phyloP scores from a whole-genome alignment of 2,888 invertebrate genomes.

The Trissonchulus latispiculum region DNA sequence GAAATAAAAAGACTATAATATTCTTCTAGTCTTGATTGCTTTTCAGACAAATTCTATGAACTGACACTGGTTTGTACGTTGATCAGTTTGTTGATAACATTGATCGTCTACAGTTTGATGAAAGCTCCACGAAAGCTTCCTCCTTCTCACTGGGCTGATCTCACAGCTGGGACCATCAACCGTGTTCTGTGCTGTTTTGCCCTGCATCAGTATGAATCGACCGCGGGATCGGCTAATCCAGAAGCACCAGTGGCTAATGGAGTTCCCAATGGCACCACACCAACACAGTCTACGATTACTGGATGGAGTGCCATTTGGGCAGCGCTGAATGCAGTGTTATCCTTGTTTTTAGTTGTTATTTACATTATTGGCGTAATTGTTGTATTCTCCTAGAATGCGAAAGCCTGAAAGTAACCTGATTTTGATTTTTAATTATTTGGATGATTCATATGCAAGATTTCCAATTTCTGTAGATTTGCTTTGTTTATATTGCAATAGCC shows the following conservation, averaged over 20 bases:
- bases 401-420: too few species aligned
- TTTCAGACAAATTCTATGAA: conserved; percentile 1
- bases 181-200: neutral
- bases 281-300: neutral
- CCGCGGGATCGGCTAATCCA: neutral
- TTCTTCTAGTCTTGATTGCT: too few species aligned
- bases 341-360: neutral
- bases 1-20: too few species aligned
- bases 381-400: neutral
- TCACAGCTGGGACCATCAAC: neutral
- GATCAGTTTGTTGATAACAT: neutral
- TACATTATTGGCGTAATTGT: neutral
- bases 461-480: too few species aligned
- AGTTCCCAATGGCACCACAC: neutral
- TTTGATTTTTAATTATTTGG: too few species aligned
- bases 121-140: neutral
- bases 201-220: neutral
- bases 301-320: neutral
- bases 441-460: too few species aligned
- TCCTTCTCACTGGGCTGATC: neutral
- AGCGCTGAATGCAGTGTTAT: neutral
- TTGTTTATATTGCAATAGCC: too few species aligned
- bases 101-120: neutral
- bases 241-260: neutral
- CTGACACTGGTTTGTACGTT: neutral